These are phyloP conservation scores for Phoenicopterus ruber DNA, from an alignment of 2,113 vertebrate species.

Conservation along the genomic window DNA sequence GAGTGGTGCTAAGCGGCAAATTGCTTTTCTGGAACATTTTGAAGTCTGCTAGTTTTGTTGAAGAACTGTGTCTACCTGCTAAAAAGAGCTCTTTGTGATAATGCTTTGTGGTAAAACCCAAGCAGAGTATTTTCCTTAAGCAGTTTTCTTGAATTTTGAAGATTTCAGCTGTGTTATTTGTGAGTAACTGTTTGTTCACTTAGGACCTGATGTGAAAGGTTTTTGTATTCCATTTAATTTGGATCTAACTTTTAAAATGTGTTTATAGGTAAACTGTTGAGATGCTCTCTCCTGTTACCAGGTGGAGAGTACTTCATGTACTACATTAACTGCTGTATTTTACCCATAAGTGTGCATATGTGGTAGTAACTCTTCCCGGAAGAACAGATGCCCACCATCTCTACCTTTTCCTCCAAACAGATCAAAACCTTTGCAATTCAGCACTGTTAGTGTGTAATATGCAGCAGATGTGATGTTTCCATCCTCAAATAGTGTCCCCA, in stretches of 20 bases:
- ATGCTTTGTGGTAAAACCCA: neutral
- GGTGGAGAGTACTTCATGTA: neutral
- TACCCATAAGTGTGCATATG: neutral
- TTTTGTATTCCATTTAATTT: neutral
- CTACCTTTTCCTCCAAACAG: neutral
- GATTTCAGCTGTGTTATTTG: neutral
- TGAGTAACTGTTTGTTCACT: neutral
- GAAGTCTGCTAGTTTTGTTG: neutral
- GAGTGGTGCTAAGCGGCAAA: neutral
- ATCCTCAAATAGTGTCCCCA: neutral
- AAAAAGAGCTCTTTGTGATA: neutral
- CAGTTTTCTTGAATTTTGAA: neutral
- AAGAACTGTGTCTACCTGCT: neutral
- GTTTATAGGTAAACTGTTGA: neutral
- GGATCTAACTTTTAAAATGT: neutral
- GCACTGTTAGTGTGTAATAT: neutral
- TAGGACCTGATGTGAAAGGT: neutral
- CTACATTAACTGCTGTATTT: neutral
- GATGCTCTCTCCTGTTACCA: neutral
- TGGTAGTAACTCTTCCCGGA: neutral
- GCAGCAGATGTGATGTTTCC: neutral
- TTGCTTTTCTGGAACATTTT: neutral
- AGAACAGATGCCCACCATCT: neutral
- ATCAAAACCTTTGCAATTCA: neutral
- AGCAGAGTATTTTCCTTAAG: neutral